Base-by-base conservation (phyloP, 2,888 invertebrate species). In the Tuberolachnus salignus region DNA sequence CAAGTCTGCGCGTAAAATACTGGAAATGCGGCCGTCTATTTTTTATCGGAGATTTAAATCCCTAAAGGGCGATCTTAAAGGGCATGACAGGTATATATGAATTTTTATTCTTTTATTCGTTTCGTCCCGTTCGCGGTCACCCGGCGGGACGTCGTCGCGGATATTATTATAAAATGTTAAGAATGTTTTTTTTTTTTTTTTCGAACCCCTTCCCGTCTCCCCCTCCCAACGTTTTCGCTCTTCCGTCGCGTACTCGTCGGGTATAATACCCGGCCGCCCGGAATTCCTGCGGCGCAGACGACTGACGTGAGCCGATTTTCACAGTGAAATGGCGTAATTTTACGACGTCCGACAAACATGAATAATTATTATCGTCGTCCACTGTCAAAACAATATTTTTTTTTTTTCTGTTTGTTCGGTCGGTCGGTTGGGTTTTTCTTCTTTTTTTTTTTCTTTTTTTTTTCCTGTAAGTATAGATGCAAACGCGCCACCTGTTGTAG, bases 251-350 rank as follows among this genome's bases (percentile, higher is more conserved):
- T 13, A 4, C 21, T 26, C 14, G 59, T 26, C 59, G 26, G 46
- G 34, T 8, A 14, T 70, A 26, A 34, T 34, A 16, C 23, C 6
- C 70, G n/a, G 72, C 23, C 3, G 55, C 11, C 3, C 13, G 72
- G 61, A 46, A 72, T 72, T 49, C 73, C 13, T 9, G 19, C 42
- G 13, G 14, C 16, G 19, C 4, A 21, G 11, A 1, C 13, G 49
- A 51, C 21, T 64, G 74, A 74, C 74, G 44, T 74, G 74, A 74
- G 63, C 74, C 46, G 74, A 66, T 74, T 74, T 74, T 64, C 74
- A 66, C 66, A 46, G 55, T 74, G 74, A 74, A 74, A 66, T 74
- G 55, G 74, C 74, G 55, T 55, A 74, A 74, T 74, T 59, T 59
- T 55, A 44, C n/a, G 57, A 44, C 55, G 70, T 44, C 49, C 14